Evolutionary conservation across 2,888 invertebrate species (phyloP).

Genomic region (Dinocampus coccinellae): DNA sequence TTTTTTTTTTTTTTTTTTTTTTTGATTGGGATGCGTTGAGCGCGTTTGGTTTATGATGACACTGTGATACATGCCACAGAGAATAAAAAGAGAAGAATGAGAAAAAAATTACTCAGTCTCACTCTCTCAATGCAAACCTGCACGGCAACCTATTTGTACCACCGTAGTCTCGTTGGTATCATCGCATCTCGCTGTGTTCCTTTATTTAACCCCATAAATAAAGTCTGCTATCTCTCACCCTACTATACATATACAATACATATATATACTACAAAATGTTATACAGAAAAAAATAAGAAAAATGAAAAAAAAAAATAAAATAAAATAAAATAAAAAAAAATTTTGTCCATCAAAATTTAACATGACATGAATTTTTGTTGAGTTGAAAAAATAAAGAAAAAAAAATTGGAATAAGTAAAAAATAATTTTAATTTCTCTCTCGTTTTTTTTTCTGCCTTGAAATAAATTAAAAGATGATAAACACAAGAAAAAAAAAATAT

Average conservation of each 20-base stretch:
- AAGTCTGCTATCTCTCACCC: constrained; percentile 60
- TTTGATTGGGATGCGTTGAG: not conserved
- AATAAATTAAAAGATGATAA: not conserved
- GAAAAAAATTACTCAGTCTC: constrained; percentile 41
- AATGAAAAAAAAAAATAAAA: too few species aligned
- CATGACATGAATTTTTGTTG: not conserved
- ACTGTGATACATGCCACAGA: not conserved
- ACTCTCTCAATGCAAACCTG: constrained; percentile 51
- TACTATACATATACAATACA: constrained; percentile 44
- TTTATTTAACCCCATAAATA: constrained; percentile 67
- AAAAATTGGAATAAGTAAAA: too few species aligned
- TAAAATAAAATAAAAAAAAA: too few species aligned
- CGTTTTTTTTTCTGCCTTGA: too few species aligned
- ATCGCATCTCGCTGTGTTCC: constrained; percentile 61
- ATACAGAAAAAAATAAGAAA: not conserved
- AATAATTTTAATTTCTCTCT: too few species aligned
- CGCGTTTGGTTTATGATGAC: constrained; percentile 1
- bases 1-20: not conserved
- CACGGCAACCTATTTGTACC: constrained; percentile 63
- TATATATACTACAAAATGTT: not conserved
- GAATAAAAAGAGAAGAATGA: not conserved
- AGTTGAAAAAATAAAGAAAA: not conserved
- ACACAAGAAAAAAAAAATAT: too few species aligned
- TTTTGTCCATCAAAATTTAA: not conserved
- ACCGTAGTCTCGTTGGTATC: constrained; percentile 51